Percentiles rank a stretch among this genome's conserved stretches.
Conservation (phyloP, 1,140 invertebrate genomes). For the Chironomus striatipennis region DNA sequence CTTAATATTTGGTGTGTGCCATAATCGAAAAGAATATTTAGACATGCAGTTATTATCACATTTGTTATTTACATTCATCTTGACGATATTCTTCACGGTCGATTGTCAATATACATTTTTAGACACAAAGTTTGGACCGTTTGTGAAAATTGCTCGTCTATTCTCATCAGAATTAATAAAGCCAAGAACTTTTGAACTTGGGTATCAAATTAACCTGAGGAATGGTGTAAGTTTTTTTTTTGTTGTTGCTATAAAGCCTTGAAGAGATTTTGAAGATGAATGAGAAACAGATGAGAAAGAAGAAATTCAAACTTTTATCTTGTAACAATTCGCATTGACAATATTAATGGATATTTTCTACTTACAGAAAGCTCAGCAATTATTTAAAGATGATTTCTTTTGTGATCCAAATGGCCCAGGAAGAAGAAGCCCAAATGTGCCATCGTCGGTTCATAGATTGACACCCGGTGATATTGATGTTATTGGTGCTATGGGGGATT, state of each 20-base stretch:
- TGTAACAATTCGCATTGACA: no score
- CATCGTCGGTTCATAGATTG: constrained; percentile 47
- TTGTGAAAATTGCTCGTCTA: neutral
- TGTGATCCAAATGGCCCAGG: constrained; percentile 38
- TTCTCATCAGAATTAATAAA: neutral
- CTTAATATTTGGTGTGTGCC: no score
- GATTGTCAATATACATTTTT: neutral
- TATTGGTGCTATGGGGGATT: constrained; percentile 61
- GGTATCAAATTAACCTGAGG: neutral
- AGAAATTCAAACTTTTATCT: no score
- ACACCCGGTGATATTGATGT: constrained; percentile 58
- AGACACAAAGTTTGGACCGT: neutral
- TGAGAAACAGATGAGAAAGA: no score
- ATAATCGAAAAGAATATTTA: no score
- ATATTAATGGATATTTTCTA: neutral
- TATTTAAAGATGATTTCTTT: constrained; percentile 31
- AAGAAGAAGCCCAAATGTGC: constrained; percentile 38
- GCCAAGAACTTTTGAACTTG: neutral
- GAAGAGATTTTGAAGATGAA: neutral
- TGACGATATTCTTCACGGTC: no score
- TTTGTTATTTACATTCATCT: no score
- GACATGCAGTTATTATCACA: no score
- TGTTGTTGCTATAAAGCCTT: no score
- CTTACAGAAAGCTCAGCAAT: constrained; percentile 25
- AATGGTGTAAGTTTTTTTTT: neutral